Percentiles rank a stretch among this genome's conserved stretches.
phyloP scores from a whole-genome alignment of 2,113 vertebrate genomes.

The Xyliphius kryptos region DNA sequence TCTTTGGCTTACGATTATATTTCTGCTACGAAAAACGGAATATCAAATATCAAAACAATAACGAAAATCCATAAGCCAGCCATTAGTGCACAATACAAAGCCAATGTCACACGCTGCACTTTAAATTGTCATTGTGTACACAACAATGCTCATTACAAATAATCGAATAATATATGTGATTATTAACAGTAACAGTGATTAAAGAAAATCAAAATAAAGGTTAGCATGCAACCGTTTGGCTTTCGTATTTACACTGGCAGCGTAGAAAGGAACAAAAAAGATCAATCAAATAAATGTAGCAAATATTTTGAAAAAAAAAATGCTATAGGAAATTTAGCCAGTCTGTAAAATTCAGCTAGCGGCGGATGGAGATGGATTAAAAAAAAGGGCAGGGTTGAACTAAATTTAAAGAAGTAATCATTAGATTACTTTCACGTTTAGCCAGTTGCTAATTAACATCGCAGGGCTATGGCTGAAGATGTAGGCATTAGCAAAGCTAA shows the following conservation, averaged over 20 bases:
- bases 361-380: too few relatives aligned
- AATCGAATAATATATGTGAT: conserved; percentile 27
- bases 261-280: conserved; percentile 32
- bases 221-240: conserved; percentile 72
- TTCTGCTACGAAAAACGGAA: conserved; percentile 80
- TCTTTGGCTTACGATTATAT: conserved; percentile 99
- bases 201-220: conserved; percentile 54
- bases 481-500: too few relatives aligned
- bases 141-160: conserved; percentile 31
- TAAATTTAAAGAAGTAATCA: too few relatives aligned
- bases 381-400: too few relatives aligned
- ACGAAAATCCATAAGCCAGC: conserved; percentile 74
- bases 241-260: conserved; percentile 59
- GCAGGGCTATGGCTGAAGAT: too few relatives aligned
- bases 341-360: too few relatives aligned
- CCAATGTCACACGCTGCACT: conserved; percentile 69
- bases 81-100: conserved; percentile 85
- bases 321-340: too few relatives aligned
- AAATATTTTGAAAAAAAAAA: conserved; percentile 25
- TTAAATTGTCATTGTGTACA: conserved; percentile 48
- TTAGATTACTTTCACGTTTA: too few relatives aligned
- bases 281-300: conserved; percentile 53
- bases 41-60: conserved; percentile 48
- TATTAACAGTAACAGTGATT: conserved; percentile 35
- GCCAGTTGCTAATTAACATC: too few relatives aligned